Evolutionary conservation across 2,888 invertebrate species (phyloP), one percentile per base, ranked within the genome.

Genomic region (Oscheius sp.): DNA sequence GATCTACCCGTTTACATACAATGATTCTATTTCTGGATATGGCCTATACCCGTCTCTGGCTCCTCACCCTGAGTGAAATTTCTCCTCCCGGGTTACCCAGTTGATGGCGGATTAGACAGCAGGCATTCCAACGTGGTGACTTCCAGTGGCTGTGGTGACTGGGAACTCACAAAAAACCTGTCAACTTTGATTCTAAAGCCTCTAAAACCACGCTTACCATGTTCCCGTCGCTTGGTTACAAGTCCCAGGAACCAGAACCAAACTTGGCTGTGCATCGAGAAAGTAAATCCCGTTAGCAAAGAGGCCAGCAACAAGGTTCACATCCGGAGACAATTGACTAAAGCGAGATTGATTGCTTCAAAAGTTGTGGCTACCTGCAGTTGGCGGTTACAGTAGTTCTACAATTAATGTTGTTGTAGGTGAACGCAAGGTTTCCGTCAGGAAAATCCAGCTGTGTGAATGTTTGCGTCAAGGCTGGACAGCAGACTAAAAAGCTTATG

Each of bases 331-430:
- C 10, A 29, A 9, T 55, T 51, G 68, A 35, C 68, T 68, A 33
- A 50, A 51, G n/a, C n/a, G 29, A 68, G 7, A 5, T 42, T 42
- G 7, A 2, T 9, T 33, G n/a, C n/a, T 63, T n/a, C 21, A 51
- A 29, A 55, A 29, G 53, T 3, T 32, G 2, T 29, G 37, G 29
- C 10, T 35, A 68, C 68, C 55, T 55, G 68, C 68, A 68, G 21
- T 29, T 68, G 3, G 29, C 35, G 5, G n/a, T 13, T 53, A 51
- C 68, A 7, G 53, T 5, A 37, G 53, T n/a, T 13, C 32, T n/a
- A 3, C 68, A 68, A 2, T 4, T n/a, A 32, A 3, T 3, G 35
- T 21, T 53, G 35, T 68, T 51, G 37, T 70, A 70, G 35, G 37
- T 21, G 35, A 70, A 70, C 10, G 4, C 21, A 48, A 58, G 47